Conservation (phyloP, 2,797 vertebrate genomes). For the Mus caroli region DNA sequence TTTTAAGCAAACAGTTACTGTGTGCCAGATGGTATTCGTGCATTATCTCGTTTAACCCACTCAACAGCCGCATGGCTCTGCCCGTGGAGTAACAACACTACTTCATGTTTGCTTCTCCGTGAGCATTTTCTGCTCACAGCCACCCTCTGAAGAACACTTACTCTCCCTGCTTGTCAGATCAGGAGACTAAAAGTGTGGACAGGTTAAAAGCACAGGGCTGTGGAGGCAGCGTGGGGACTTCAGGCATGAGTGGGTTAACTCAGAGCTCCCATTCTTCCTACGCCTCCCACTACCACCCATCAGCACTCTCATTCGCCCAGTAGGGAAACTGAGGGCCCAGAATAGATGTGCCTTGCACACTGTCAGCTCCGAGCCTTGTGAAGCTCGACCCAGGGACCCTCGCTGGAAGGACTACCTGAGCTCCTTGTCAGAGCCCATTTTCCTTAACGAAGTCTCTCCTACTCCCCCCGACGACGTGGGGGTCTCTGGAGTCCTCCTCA, state of each 20-base stretch:
- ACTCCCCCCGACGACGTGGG: neutral
- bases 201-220: neutral
- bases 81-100: conserved; percentile 1
- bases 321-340: conserved; percentile 25
- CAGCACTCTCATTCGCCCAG: neutral
- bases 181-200: neutral
- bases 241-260: neutral
- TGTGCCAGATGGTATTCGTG: conserved; percentile 76
- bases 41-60: conserved; percentile 75
- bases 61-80: conserved; percentile 44
- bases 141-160: neutral
- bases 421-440: conserved; percentile 3
- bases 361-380: neutral
- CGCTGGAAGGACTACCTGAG: neutral
- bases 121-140: neutral
- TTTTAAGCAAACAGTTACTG: conserved; percentile 81
- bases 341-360: neutral
- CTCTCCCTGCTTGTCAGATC: neutral
- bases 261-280: neutral
- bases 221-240: neutral
- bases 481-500: conserved; percentile 80
- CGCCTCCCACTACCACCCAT: neutral
- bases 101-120: neutral
- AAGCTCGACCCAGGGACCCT: neutral
- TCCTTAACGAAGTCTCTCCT: conserved; percentile 75